phyloP scores from a whole-genome alignment of 2,113 vertebrate genomes.

The Microcebus ravelobensis region DNA sequence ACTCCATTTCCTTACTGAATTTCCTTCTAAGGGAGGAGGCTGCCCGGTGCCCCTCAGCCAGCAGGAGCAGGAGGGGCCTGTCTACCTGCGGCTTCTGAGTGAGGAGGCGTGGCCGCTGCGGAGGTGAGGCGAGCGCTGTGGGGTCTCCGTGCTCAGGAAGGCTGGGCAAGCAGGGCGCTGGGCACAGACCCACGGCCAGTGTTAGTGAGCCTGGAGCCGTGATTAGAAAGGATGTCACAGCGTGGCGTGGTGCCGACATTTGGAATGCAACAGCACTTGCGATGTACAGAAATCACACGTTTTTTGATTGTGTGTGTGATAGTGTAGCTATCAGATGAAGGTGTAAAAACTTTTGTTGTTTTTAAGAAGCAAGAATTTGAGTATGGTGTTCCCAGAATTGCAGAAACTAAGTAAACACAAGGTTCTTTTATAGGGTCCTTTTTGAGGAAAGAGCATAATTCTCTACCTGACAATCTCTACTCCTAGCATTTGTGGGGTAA shows the following conservation, averaged over 20 bases:
- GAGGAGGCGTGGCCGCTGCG: background rate
- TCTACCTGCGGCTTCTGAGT: background rate
- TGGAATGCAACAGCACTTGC: background rate
- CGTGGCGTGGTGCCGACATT: background rate
- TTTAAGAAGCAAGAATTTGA: background rate
- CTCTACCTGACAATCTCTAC: background rate
- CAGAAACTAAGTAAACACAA: background rate
- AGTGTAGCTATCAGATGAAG: background rate
- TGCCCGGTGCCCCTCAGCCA: background rate
- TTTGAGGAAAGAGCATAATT: background rate
- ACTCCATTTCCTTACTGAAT: background rate
- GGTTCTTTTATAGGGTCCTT: background rate
- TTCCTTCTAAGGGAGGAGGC: background rate
- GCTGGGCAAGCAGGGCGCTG: background rate
- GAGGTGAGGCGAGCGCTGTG: background rate
- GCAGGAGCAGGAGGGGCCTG: no score
- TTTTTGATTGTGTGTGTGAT: background rate
- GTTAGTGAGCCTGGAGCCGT: background rate
- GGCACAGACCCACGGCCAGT: background rate
- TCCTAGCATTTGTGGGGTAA: background rate
- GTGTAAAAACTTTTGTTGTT: background rate
- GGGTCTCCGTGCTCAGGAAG: background rate
- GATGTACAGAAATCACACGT: background rate
- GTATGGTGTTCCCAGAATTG: background rate
- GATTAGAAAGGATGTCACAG: background rate